A percentile compares a stretch with the other conserved stretches of the same genome.
Evolutionary conservation across 2,797 vertebrate genomes (phyloP).

Genomic region (Parauchenoglanis punctatus): DNA sequence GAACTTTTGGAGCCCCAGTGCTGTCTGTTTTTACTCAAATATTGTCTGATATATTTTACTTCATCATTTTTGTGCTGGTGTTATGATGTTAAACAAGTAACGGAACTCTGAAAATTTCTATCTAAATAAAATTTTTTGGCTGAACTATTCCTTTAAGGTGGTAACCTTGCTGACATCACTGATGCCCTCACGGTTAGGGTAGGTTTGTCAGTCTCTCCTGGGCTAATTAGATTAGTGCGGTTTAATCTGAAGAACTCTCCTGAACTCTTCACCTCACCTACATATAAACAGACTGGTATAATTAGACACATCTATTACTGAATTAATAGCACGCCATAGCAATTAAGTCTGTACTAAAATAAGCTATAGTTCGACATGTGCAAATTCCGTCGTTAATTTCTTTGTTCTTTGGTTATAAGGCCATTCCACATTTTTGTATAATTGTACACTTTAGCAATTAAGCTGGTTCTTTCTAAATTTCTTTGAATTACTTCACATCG

Average conservation of each 20-base stretch:
- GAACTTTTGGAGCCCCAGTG: background rate
- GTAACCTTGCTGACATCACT: background rate
- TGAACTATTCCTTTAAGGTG: conserved; percentile 12
- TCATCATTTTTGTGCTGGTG: too few relatives aligned
- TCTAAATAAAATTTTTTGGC: background rate
- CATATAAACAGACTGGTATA: conserved; percentile 5
- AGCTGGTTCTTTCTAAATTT: conserved; percentile 43
- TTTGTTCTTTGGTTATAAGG: background rate
- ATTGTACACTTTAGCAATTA: background rate
- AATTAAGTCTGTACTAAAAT: background rate
- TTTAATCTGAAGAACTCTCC: conserved; percentile 8
- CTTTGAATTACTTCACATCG: conserved; percentile 66
- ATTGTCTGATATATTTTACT: background rate
- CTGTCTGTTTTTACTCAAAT: background rate
- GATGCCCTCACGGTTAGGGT: background rate
- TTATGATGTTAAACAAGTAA: background rate
- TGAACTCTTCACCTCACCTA: conserved; percentile 1
- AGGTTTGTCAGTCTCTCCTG: background rate
- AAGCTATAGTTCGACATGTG: background rate
- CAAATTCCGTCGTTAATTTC: background rate
- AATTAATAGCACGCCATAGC: conserved; percentile 3
- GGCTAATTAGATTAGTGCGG: conserved; percentile 13
- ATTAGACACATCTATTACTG: background rate
- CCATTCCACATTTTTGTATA: background rate
- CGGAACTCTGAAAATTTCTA: background rate